Evolutionary conservation across 2,888 invertebrate species (phyloP), one percentile per base, ranked within the genome.

Genomic region (Chymomyza caudatula): DNA sequence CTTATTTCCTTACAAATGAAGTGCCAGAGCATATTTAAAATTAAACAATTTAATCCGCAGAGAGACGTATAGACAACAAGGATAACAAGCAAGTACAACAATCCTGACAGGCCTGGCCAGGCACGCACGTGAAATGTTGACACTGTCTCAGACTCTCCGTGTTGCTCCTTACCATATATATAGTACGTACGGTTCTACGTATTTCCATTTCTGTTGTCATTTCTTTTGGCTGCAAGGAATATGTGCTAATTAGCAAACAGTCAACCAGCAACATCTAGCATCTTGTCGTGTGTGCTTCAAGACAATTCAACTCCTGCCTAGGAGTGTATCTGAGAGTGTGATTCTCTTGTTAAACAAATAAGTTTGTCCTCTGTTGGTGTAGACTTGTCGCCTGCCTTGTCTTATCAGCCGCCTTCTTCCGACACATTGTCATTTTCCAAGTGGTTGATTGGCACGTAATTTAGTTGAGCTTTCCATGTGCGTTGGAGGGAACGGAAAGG

Each of bases 21-120:
- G 83, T 83, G 83, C 85, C 83, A 83, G 80, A 80, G 87, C 85
- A 83, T 83, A 86, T 86, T 83, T 83, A 86, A 83, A 83, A 83
- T 86, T 83, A 83, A 83, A 83, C 83, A 83, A 83, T 83, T 86
- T 83, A 83, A 83, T 83, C 87, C 87, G 64, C 66, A 74, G 80
- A 74, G 85, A 80, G 85, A 80, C 85, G 73, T 29, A 37, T 37
- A 64, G 62, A 56, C 65, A 63, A 68, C 53, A 22, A 53, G 29
- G 29, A 37, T 37, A 37, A 37, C 29, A 37, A 37, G 29, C 29
- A 37, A 37, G 29, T 37, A 37, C 29, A 37, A 53, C 56, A 62
- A 44, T 53, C 59, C 57, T 51, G 58, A 64, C 49, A 67, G 60
- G 51, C 64, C 52, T 60, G 17, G 29, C 17, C 11, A 25, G 15